Percentiles rank a stretch among this genome's conserved stretches.
Conservation (phyloP, 2,888 invertebrate species). For the Protula sp. region DNA sequence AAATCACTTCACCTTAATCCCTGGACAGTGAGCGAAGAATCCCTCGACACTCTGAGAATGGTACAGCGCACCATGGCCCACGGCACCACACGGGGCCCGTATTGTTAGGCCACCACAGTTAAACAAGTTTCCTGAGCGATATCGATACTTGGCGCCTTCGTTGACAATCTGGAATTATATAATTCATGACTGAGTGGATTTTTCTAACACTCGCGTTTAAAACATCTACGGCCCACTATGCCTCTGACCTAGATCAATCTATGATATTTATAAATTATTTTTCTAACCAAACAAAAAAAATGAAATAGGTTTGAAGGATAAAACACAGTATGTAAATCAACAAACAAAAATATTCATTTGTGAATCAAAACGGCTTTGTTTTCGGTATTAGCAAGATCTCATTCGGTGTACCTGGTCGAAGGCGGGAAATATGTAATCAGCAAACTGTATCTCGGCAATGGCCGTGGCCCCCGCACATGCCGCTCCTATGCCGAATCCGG, state of each 20-base stretch:
- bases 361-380: too few species aligned
- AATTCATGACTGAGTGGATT: too few species aligned
- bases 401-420: slow-evolving; percentile 78
- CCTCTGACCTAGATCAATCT: too few species aligned
- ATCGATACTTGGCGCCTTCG: slow-evolving; percentile 90
- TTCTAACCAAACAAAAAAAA: too few species aligned
- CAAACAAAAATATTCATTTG: background rate
- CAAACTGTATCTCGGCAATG: slow-evolving; percentile 98
- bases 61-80: slow-evolving; percentile 95
- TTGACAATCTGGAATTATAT: slow-evolving; percentile 57
- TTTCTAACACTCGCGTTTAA: too few species aligned
- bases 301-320: too few species aligned
- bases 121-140: slow-evolving; percentile 84
- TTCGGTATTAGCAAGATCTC: too few species aligned
- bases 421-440: slow-evolving; percentile 97
- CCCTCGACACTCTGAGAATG: slow-evolving; percentile 98
- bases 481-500: slow-evolving; percentile 91
- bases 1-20: slow-evolving; percentile 70
- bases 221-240: too few species aligned
- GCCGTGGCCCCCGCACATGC: slow-evolving; percentile 88
- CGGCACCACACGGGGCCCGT: slow-evolving; percentile 90
- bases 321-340: background rate
- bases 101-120: slow-evolving; percentile 87
- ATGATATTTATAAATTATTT: too few species aligned
- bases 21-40: slow-evolving; percentile 93